These are phyloP conservation scores for Aspidoscelis tigris DNA, from an alignment of 2,113 vertebrate species.

Conservation along the genomic window DNA sequence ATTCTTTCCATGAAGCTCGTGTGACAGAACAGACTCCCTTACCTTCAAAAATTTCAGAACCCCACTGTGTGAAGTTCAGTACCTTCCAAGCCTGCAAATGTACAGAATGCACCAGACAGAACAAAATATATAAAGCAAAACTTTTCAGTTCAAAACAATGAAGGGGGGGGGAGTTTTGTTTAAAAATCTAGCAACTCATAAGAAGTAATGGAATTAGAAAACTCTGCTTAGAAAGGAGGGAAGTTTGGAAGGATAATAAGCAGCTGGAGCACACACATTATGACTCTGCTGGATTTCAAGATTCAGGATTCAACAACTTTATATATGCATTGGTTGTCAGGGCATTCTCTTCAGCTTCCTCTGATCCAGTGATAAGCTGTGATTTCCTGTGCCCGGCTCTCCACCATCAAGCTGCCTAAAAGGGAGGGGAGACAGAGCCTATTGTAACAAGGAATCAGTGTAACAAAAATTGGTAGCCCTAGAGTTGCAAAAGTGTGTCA, in stretches of 20 bases:
- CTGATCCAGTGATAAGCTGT: no score
- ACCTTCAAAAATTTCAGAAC: constrained; percentile 50
- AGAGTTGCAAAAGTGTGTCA: no score
- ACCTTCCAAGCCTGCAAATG: constrained; percentile 56
- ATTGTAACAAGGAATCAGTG: no score
- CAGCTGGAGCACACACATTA: background rate
- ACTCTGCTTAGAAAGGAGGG: background rate
- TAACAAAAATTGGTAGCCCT: no score
- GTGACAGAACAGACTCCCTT: constrained; percentile 54
- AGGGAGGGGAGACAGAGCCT: no score
- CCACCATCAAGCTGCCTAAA: no score
- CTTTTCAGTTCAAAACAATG: background rate
- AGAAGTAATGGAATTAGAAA: constrained; percentile 15
- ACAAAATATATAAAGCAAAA: constrained; percentile 14
- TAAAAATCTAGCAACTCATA: background rate
- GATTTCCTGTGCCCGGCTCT: no score
- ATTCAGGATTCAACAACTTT: background rate
- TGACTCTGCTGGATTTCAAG: background rate
- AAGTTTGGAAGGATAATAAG: background rate
- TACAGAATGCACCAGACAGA: constrained; percentile 41
- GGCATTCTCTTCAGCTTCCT: no score
- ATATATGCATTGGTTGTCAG: background rate
- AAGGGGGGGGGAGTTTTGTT: background rate
- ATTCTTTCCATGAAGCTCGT: constrained; percentile 48
- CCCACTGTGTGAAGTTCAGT: constrained; percentile 48